Evolutionary conservation across 2,797 vertebrate genomes (phyloP).

Genomic region (Ctenosaura bakeri): DNA sequence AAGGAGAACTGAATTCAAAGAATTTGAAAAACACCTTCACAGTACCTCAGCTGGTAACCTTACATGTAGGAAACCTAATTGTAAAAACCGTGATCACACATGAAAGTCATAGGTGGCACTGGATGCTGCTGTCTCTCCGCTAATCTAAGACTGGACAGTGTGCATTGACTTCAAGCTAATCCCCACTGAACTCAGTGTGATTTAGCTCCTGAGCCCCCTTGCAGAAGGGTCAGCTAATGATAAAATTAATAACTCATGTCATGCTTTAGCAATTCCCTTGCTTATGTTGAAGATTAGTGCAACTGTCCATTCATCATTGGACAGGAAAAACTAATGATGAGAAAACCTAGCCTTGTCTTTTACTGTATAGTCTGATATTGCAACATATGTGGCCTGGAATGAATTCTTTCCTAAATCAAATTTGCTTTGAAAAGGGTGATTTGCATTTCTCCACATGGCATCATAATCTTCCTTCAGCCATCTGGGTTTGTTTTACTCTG

Average conservation of each 20-base stretch:
- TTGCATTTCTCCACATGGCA: not conserved
- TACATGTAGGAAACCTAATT: not conserved
- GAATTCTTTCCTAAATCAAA: constrained; percentile 9
- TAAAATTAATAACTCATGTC: not conserved
- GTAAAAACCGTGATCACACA: not conserved
- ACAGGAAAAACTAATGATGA: not conserved
- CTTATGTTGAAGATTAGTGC: not conserved
- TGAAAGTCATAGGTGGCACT: not conserved
- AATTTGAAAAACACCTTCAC: not conserved
- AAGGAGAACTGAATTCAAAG: not conserved
- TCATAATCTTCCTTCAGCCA: not conserved
- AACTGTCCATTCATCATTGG: not conserved
- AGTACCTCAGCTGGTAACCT: not conserved
- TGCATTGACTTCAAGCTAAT: not conserved
- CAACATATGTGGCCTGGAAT: not conserved
- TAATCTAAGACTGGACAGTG: not conserved
- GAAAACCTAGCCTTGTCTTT: not conserved
- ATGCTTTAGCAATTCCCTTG: not conserved
- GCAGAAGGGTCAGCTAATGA: not conserved
- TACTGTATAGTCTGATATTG: not conserved
- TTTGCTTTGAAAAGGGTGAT: not conserved
- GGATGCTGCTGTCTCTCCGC: not conserved
- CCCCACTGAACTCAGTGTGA: not conserved
- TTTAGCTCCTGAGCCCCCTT: not conserved
- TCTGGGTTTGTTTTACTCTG: constrained; percentile 9